Base-by-base conservation (phyloP, 2,888 invertebrate genomes). In the Ligdia adustata region DNA sequence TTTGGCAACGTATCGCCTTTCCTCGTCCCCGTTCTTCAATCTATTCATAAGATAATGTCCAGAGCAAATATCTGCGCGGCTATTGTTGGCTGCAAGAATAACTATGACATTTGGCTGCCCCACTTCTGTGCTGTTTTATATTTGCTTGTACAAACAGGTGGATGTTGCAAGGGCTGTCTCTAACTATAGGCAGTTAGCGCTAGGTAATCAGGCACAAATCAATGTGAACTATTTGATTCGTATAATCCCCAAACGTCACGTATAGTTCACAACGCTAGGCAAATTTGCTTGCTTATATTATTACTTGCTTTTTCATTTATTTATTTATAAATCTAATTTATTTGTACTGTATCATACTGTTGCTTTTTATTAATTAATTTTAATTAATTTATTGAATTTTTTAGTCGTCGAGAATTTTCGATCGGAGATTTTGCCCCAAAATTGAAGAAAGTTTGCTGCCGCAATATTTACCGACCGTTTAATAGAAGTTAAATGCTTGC, bases 71-170 rank as follows among this genome's bases (percentile, higher is more conserved):
- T 18, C 9, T 13, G 27, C 31, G 18, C 18, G 9, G 20, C 26
- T 33, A 39, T 32, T 26, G 32, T 38, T 32, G 44, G 37, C 24
- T 24, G 18, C 32, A 27, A 26, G 37, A 46, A 46, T 46, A 46
- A 33, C 20, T 26, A 9, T 27, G 45, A 39, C 45, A 46, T 46
- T 46, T 39, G 28, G 20, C 27, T 28, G 45, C 18, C 26, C 38
- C 27, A 37, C 27, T 27, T 37, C 11, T 15, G 6, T 2, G 2
- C 26, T 12, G 27, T 37, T 27, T 35, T 37, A 27, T 9, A 16
- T 16, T 16, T 37, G 37, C 27, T 27, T 37, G 18, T 5, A 18
- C 18, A 31, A 24, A 14, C 37, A 37, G 37, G 27, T 37, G 27
- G 27, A 37, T 15, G 5, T 4, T 22, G 6, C n/a, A 2, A 6